These are phyloP conservation scores for Agriotes lineatus DNA, from an alignment of 2,888 invertebrate species.

Conservation along the genomic window DNA sequence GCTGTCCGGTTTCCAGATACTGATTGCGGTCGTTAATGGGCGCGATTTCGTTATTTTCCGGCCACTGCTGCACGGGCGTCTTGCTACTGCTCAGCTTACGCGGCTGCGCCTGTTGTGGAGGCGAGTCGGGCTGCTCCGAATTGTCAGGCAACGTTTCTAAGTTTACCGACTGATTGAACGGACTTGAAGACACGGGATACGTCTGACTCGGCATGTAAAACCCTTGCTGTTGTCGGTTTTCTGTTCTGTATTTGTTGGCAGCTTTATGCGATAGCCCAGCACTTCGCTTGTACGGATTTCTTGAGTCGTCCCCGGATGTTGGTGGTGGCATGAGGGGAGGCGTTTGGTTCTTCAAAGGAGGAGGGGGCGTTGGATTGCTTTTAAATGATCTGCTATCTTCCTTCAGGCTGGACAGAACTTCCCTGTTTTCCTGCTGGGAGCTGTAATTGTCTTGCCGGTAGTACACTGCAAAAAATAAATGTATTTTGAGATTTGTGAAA, in stretches of 20 bases:
- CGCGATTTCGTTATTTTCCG: constrained; percentile 73
- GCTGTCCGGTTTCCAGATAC: constrained; percentile 81
- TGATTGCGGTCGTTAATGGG: constrained; percentile 81
- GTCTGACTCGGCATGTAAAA: constrained; percentile 47
- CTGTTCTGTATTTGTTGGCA: constrained; percentile 54
- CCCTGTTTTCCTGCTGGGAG: constrained; percentile 45
- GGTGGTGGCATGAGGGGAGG: constrained; percentile 49
- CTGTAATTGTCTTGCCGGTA: constrained; percentile 32
- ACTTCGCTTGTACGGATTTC: constrained; percentile 60
- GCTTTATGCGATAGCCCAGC: constrained; percentile 66
- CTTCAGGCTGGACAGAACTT: constrained; percentile 34
- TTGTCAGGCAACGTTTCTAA: constrained; percentile 78
- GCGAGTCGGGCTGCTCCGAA: constrained; percentile 73
- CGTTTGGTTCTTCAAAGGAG: constrained; percentile 48
- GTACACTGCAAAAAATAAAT: no score
- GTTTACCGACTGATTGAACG: constrained; percentile 69
- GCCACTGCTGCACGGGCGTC: constrained; percentile 36
- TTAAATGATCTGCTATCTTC: constrained; percentile 53
- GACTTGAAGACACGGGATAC: constrained; percentile 62
- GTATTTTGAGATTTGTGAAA: no score
- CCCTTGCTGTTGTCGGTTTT: constrained; percentile 54
- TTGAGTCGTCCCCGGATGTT: constrained; percentile 49
- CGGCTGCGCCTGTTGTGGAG: constrained; percentile 50
- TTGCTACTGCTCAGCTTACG: constrained; percentile 29
- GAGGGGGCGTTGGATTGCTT: constrained; percentile 61